Base-by-base conservation (phyloP, 2,888 invertebrate genomes). In the Metellina segmentata region DNA sequence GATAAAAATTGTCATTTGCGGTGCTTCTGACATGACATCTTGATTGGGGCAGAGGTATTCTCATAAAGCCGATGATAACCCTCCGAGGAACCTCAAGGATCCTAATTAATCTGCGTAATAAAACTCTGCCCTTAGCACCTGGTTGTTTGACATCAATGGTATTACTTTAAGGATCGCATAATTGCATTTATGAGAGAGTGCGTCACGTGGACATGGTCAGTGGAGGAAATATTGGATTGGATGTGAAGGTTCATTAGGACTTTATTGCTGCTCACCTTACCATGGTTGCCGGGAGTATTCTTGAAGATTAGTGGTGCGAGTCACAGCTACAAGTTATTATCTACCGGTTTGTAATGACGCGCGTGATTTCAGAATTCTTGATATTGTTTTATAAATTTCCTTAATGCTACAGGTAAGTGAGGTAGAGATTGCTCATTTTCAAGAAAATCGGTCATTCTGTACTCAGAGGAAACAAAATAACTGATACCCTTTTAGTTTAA, bases 61-160 rank as follows among this genome's bases (percentile, higher is more conserved):
- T 81, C 79, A 52, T 72, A 49, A 70, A 86, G 48, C 70, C 51
- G 69, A 51, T 86, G 78, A 77, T 49, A 77, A 72, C 75, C n/a
- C 77, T 13, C 16, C 69, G 9, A 74, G 20, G 74, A 20, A 13
- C 85, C 53, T 34, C 53, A 53, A 20, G 77, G 52, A 11, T 71
- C 71, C 72, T 87, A 87, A 87, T 87, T 87, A 87, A 79, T 81
- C 79, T 34, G 71, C 20, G 79, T 81, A 69, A 78, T 86, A 86
- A 86, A 86, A 86, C 13, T 71, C 51, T 49, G 78, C 77, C 78
- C 78, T 52, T 86, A 86, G 78, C 86, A 74, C 86, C 78, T 53
- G 85, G n/a, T 16, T 75, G 74, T 85, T 75, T 77, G 85, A 20
- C 85, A 34, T 19, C 49, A n/a, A 70, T 13, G 69, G 86, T 51